Percentiles rank a stretch among this genome's conserved stretches.
phyloP scores from a whole-genome alignment of 1,140 invertebrate species.

The Tetraneura akinire region DNA sequence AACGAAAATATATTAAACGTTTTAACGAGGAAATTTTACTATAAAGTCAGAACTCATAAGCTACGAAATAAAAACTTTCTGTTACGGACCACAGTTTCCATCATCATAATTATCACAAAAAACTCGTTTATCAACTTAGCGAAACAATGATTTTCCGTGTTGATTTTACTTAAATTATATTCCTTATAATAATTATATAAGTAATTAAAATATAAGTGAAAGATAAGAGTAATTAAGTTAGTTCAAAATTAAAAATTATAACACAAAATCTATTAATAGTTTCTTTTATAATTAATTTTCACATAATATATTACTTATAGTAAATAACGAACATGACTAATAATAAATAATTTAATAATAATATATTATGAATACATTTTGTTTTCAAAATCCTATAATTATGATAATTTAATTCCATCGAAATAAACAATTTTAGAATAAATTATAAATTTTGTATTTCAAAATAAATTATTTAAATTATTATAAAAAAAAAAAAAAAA shows the following conservation, averaged over 20 bases:
- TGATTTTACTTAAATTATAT: not conserved
- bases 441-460: too few species aligned
- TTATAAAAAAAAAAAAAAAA: too few species aligned
- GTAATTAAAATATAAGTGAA: conserved; percentile 1
- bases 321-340: not conserved
- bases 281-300: not conserved
- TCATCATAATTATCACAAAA: conserved; percentile 18
- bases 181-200: not conserved
- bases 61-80: conserved; percentile 27
- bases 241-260: not conserved
- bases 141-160: conserved; percentile 14
- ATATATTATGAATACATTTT: too few species aligned
- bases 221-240: too few species aligned
- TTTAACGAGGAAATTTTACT: not conserved
- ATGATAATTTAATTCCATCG: too few species aligned
- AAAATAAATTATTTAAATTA: too few species aligned
- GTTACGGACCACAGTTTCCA: conserved; percentile 30
- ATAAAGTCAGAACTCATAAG: not conserved
- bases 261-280: not conserved
- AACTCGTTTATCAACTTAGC: conserved; percentile 35
- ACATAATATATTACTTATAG: too few species aligned
- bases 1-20: not conserved
- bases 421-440: too few species aligned
- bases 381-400: too few species aligned
- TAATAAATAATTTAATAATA: too few species aligned